Percentiles rank a stretch among this genome's conserved stretches.
Conservation (phyloP, 37 sponge, comb jelly and placozoan genomes). For the Beroe ovata region DNA sequence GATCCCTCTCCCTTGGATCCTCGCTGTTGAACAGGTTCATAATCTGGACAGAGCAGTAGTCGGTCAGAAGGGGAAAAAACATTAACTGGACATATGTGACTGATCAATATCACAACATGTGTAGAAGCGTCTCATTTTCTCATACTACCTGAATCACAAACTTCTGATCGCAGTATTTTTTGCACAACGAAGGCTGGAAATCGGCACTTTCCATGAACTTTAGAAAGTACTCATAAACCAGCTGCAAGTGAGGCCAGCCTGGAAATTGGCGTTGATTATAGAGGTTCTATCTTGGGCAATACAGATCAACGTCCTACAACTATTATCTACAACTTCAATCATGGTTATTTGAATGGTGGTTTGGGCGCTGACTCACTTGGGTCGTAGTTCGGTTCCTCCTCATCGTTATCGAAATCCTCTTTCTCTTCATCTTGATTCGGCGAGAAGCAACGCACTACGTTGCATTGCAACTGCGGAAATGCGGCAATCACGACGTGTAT, state of each 20-base stretch:
- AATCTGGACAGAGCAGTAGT: no score
- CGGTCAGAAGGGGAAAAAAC: no score
- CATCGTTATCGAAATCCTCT: constrained; percentile 60
- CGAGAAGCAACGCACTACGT: constrained; percentile 49
- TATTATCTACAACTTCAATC: no score
- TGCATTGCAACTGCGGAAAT: constrained; percentile 13
- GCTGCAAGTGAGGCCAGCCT: constrained; percentile 66
- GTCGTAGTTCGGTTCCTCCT: constrained; percentile 64
- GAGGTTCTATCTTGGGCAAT: no score
- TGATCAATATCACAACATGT: background rate
- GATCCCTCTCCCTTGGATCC: constrained; percentile 95
- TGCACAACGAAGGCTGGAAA: constrained; percentile 86
- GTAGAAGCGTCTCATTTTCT: no score
- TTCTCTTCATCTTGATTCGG: constrained; percentile 60
- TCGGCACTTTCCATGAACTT: constrained; percentile 93
- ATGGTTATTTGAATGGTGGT: no score
- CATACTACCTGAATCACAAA: constrained; percentile 83
- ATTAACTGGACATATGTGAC: no score
- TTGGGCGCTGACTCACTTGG: constrained; percentile 3
- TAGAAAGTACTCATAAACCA: constrained; percentile 94
- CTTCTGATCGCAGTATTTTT: constrained; percentile 90
- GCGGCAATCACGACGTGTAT: no score
- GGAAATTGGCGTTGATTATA: no score
- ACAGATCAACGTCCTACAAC: no score
- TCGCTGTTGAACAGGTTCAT: constrained; percentile 95